A percentile compares a stretch with the other conserved stretches of the same genome.
Evolutionary conservation across 2,797 vertebrate species (phyloP).

Genomic region (Chaetophractus vellerosus): DNA sequence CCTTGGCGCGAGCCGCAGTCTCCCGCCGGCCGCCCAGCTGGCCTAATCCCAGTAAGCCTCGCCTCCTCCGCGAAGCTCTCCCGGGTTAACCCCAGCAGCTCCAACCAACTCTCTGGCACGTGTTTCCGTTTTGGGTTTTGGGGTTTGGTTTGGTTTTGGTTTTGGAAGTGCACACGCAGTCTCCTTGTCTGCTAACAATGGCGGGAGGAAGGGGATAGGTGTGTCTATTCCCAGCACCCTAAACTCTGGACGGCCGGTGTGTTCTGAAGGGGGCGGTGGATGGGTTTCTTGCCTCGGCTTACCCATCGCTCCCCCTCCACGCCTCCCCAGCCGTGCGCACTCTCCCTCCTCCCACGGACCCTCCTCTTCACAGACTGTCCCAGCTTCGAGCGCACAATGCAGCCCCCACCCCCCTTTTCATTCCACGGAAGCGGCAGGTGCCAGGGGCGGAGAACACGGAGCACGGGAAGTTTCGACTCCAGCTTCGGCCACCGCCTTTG

Average conservation of each 20-base stretch:
- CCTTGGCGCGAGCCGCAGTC: conserved; percentile 59
- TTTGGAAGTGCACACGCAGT: not conserved
- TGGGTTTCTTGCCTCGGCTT: not conserved
- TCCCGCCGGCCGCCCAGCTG: conserved; percentile 66
- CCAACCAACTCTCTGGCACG: conserved; percentile 58
- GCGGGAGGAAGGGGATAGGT: not conserved
- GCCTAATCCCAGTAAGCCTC: conserved; percentile 74
- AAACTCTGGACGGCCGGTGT: not conserved
- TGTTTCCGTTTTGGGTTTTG: not conserved
- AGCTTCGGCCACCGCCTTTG: not conserved
- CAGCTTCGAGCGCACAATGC: not conserved
- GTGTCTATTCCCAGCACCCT: not conserved
- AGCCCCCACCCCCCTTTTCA: not conserved
- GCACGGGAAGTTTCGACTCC: conserved; percentile 2
- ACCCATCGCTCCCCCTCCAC: not conserved
- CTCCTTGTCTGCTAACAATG: not conserved
- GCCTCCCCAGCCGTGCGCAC: not conserved
- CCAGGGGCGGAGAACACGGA: not conserved
- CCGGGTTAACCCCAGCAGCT: conserved; percentile 75
- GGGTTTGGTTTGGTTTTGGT: not conserved
- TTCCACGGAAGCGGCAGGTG: conserved; percentile 41
- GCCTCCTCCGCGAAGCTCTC: conserved; percentile 85
- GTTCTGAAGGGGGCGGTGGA: not conserved
- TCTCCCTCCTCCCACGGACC: conserved; percentile 36
- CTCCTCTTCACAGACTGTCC: conserved; percentile 27